Evolutionary conservation across 2,797 vertebrate species (phyloP), one percentile per base, ranked within the genome.

Genomic region (Vireo griseus): DNA sequence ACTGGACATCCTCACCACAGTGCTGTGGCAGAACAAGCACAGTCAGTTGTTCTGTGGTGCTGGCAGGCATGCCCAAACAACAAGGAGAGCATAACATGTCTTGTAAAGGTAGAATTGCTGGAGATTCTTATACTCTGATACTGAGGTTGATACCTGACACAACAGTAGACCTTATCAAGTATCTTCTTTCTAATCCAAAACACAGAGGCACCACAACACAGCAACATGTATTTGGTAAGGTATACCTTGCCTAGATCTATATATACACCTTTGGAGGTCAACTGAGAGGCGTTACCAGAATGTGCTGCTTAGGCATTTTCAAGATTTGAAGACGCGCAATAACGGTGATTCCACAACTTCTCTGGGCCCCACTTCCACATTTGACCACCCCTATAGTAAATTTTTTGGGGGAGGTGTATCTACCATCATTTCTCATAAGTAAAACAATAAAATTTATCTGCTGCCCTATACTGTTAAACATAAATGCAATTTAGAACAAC

Each of bases 341-440:
- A 3, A 59, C 0, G 1, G 11, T 6, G 22, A 75, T 39, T 50
- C n/a, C 45, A 65, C 8, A 18, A 28, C 5, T 65, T 35, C 40
- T 66, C 28, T 10, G 10, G 11, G 22, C 6, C 10, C 5, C 17
- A 16, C 3, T 47, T 10, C 54, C 57, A 68, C 2, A 2, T 37
- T 9, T 74, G 15, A 63, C 14, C 10, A 39, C 5, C 5, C 10
- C 29, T 37, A 68, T 0, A 2, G 14, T 6, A 42, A 7, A 19
- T 51, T 31, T 40, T 26, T 16, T 1, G 24, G 5, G 3, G 2
- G 2, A 3, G 1, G 8, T 67, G 4, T n/a, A 66, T 24, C 20
- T n/a, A 68, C 17, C n/a, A 81, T 3, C 19, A 35, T n/a, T 79
- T 86, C 5, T 21, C 21, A 66, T 15, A 25, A 48, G 14, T 6